Percentiles rank a stretch among this genome's conserved stretches.
Conservation (phyloP, 2,113 vertebrate genomes). For the Lichenostomus cassidix region DNA sequence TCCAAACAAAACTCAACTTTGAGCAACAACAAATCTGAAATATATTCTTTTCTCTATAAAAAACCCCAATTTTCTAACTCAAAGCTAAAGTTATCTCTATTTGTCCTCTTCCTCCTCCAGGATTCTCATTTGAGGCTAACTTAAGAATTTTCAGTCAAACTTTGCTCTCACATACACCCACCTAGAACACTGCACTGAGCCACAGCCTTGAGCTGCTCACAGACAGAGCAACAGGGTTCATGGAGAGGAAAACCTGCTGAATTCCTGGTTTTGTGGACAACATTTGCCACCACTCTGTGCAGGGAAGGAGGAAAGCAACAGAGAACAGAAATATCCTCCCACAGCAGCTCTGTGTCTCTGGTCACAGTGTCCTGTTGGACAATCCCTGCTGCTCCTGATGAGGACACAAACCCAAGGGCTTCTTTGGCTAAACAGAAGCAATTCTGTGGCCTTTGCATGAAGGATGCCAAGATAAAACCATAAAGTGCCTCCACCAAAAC, state of each 20-base stretch:
- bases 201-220: background rate
- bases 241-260: background rate
- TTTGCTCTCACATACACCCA: background rate
- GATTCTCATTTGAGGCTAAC: background rate
- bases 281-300: fast-evolving
- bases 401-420: background rate
- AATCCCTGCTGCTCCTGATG: background rate
- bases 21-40: background rate
- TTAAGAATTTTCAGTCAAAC: background rate
- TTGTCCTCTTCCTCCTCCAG: conserved; percentile 1
- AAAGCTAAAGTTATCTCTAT: background rate
- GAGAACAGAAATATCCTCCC: background rate
- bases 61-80: background rate
- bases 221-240: background rate
- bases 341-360: fast-evolving
- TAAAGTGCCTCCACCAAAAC: background rate
- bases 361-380: fast-evolving
- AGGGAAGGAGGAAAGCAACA: background rate
- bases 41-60: background rate
- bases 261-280: background rate
- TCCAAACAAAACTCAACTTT: background rate
- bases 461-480: background rate
- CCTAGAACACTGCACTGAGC: background rate
- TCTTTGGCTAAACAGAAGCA: background rate
- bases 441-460: background rate